These are phyloP conservation scores for Promerops cafer DNA, from an alignment of 2,113 vertebrate genomes.

Conservation along the genomic window DNA sequence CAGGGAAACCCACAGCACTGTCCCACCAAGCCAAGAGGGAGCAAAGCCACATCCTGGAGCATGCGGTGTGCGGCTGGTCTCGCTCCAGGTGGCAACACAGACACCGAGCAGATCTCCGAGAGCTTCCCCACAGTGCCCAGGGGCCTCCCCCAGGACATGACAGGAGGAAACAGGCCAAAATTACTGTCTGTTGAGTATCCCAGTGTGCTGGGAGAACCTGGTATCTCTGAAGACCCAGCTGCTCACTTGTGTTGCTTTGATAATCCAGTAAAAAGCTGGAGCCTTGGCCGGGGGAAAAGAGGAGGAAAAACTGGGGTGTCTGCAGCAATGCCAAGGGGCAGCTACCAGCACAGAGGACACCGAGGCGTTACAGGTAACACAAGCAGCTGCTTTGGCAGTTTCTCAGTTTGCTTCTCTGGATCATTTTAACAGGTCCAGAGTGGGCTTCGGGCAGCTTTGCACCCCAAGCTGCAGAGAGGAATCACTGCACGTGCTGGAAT, in stretches of 20 bases:
- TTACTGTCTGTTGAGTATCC: background rate
- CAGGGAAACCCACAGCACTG: background rate
- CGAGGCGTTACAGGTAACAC: background rate
- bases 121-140: background rate
- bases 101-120: rapidly evolving
- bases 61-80: rapidly evolving
- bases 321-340: background rate
- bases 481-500: background rate
- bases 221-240: background rate
- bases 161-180: background rate
- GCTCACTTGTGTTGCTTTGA: background rate
- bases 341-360: background rate
- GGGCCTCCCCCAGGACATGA: background rate
- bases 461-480: background rate
- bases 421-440: background rate
- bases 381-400: background rate
- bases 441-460: background rate
- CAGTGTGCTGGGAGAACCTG: background rate
- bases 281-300: background rate
- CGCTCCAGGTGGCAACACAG: background rate
- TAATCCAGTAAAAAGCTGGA: background rate
- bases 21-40: background rate
- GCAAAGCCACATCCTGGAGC: background rate
- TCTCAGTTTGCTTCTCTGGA: background rate
- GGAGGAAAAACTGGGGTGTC: background rate